Base-by-base conservation (phyloP, 2,888 invertebrate genomes). In the Aporophyla nigra region DNA sequence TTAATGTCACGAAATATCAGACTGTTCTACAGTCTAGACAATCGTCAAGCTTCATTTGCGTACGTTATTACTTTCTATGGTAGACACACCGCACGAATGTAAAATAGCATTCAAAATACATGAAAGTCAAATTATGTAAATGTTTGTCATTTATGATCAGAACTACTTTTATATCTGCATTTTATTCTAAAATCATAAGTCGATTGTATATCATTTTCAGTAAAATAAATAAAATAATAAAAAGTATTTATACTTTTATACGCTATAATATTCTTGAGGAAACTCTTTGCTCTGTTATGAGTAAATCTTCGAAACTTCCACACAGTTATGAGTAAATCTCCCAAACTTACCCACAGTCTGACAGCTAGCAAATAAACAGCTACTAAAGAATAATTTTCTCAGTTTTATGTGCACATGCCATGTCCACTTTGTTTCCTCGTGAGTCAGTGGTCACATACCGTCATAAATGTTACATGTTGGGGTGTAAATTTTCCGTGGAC, bases 331-430 rank as follows among this genome's bases (percentile, higher is more conserved):
- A 82, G 54, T 78, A 78, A 61, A 53, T 82, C 59, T 66, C 24
- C 58, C 46, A 16, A 62, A 70, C 66, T 83, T 72, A 70, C 65
- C 63, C 65, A 65, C 71, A 61, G 58, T 63, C 66, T 46, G 81
- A 81, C 85, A 69, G 68, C 77, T 58, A 67, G 58, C 76, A 67
- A 66, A 83, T 85, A 85, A 85, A 77, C 59, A 71, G 78, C 46
- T 61, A 82, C 54, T 73, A 83, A 85, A 82, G 21, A 69, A 83
- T 56, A 63, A 71, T 85, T 82, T 82, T 56, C 77, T 70, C 46
- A 66, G 65, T 65, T 83, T 73, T 72, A 73, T 82, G 78, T 56
- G 33, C 58, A 56, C 58, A 73, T 61, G 77, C 65, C 73, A 69
- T 65, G 83, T 78, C 54, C 68, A 83, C 69, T 83, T 83, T 59